Base-by-base conservation (phyloP, 2,113 vertebrate genomes). In the Cheilinus undulatus region DNA sequence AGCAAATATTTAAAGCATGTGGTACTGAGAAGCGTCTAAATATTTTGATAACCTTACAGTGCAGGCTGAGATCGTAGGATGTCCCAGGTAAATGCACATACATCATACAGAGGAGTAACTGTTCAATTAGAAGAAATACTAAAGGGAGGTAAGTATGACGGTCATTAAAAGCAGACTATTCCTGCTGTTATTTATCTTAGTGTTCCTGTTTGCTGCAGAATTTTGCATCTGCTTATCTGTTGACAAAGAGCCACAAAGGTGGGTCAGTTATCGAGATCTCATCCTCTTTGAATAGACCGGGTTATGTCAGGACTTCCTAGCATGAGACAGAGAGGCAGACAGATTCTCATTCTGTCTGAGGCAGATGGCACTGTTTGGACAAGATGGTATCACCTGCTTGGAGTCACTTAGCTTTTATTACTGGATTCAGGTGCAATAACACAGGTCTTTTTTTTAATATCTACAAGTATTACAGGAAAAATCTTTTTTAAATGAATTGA, bases 221-320 rank as follows among this genome's bases (percentile, higher is more conserved):
- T 11, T 79, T 87, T 51, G 38, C 54, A 58, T 73, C 38, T 59
- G 49, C 49, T 60, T 54, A 12, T 70, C 60, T 69, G 40, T 57
- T 72, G 32, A 48, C 22, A 7, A 20, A n/a, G 13, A 30, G 7
- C 26, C 38, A 58, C 34, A 61, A 63, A 54, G 26, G 42, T 20
- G 22, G 26, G 45, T 11, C 46, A 50, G 49, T 65, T 60, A 24
- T 64, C 49, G 4, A 60, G 26, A 65, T 54, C 27, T n/a, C 28
- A 36, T 5, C 34, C 42, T 5, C 74, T 61, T n/a, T 26, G 2
- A 66, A 52, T 19, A 7, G 34, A 60, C 6, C 7, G n/a, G 22
- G 42, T 73, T 9, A 60, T 56, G 48, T 10, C 0, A 58, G 52
- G 69, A 57, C 34, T 26, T 20, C 46, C 34, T 45, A 49, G 20